Evolutionary conservation across 2,797 vertebrate genomes (phyloP).

Genomic region (Chelidonichthys spinosus): DNA sequence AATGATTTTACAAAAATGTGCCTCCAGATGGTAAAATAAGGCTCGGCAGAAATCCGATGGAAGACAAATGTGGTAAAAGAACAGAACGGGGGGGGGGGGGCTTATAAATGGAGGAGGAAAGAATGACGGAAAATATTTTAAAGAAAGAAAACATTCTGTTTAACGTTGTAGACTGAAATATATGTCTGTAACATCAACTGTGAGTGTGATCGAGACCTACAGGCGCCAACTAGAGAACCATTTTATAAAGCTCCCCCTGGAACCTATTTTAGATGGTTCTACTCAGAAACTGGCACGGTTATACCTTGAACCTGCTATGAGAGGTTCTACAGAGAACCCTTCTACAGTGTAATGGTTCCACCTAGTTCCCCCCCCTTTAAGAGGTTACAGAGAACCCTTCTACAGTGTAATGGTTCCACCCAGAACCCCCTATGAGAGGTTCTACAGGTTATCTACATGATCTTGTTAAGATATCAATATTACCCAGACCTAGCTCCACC

Average conservation of each 20-base stretch:
- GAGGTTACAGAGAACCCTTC: not conserved
- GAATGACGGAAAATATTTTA: not conserved
- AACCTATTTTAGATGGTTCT: too few species aligned
- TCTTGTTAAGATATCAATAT: too few species aligned
- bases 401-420: not conserved
- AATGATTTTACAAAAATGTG: conserved; percentile 26
- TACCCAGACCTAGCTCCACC: not conserved
- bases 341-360: not conserved
- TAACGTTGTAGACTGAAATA: not conserved
- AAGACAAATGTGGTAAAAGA: conserved; percentile 8
- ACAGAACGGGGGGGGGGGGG: not conserved
- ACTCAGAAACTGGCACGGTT: too few species aligned
- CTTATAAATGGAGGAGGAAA: not conserved
- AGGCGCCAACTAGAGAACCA: too few species aligned
- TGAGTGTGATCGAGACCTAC: too few species aligned
- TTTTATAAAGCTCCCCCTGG: too few species aligned
- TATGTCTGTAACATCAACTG: not conserved
- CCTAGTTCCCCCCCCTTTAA: not conserved
- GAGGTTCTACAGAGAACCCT: too few species aligned
- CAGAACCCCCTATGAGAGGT: not conserved
- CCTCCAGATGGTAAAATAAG: conserved; percentile 25
- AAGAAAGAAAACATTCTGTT: not conserved
- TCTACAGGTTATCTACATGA: too few species aligned
- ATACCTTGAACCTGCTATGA: too few species aligned
- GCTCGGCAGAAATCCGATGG: not conserved